These are phyloP conservation scores for Sebastes aleutianus DNA, from an alignment of 2,797 vertebrate genomes.

Conservation along the genomic window DNA sequence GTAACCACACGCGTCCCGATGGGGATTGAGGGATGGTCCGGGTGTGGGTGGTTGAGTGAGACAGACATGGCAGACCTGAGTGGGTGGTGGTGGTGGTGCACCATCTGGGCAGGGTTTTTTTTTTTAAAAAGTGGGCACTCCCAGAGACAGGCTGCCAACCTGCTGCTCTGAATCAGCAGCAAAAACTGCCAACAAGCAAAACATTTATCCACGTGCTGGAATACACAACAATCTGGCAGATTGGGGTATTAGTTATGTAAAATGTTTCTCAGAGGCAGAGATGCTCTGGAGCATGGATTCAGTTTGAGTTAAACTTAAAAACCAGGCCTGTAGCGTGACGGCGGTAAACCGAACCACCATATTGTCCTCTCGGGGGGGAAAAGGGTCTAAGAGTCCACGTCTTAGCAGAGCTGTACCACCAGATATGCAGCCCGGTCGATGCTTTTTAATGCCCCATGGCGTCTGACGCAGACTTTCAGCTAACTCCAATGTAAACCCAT, in stretches of 20 bases:
- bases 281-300: neutral
- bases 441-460: rapidly evolving
- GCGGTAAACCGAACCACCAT: too few species aligned
- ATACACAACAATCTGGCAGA: constrained; percentile 5
- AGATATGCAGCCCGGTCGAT: too few species aligned
- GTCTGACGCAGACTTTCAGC: neutral
- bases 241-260: constrained; percentile 21
- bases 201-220: constrained; percentile 20
- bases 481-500: neutral
- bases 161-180: constrained; percentile 52
- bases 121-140: constrained; percentile 20
- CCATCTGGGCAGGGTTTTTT: constrained; percentile 25
- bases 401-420: too few species aligned
- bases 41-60: neutral
- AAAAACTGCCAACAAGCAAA: constrained; percentile 29
- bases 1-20: constrained; percentile 61
- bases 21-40: neutral
- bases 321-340: neutral
- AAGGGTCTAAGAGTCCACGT: too few species aligned
- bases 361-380: too few species aligned
- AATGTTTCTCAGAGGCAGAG: neutral
- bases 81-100: neutral
- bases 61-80: neutral
- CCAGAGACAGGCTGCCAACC: constrained; percentile 26
- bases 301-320: neutral